phyloP scores from a whole-genome alignment of 2,888 invertebrate genomes.

The Tetranychus piercei region DNA sequence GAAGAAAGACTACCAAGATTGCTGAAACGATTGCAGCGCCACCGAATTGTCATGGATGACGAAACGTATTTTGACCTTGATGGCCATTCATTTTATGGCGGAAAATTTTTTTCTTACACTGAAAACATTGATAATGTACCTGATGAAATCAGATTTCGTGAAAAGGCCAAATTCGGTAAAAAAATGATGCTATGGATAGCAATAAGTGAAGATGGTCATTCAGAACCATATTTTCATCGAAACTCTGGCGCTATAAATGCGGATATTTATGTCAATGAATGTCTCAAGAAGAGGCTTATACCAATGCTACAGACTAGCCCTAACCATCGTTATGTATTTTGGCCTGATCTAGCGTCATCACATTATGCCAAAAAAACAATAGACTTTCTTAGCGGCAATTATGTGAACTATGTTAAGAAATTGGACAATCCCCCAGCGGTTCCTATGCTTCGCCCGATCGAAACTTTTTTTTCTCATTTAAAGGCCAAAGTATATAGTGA shows the following conservation, averaged over 20 bases:
- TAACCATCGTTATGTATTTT: background rate
- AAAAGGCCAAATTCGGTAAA: background rate
- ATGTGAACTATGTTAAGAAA: background rate
- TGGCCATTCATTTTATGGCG: background rate
- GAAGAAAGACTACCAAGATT: too few relatives aligned
- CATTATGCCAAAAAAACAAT: background rate
- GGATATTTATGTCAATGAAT: background rate
- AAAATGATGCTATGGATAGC: background rate
- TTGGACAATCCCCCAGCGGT: background rate
- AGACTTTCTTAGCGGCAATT: background rate
- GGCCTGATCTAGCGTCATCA: background rate
- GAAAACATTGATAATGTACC: background rate
- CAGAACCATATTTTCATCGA: background rate
- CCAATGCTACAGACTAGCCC: too few relatives aligned
- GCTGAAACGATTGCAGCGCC: too few relatives aligned
- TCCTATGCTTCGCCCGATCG: background rate
- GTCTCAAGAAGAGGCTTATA: background rate
- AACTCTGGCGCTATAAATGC: background rate
- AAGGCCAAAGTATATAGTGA: background rate
- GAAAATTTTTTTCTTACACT: background rate
- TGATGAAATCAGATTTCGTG: background rate
- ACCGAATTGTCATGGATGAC: background rate
- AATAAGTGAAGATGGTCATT: background rate
- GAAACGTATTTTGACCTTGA: slow-evolving; percentile 3
- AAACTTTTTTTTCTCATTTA: background rate